These are phyloP conservation scores for Macaria notata DNA, from an alignment of 2,888 invertebrate species.

Conservation along the genomic window DNA sequence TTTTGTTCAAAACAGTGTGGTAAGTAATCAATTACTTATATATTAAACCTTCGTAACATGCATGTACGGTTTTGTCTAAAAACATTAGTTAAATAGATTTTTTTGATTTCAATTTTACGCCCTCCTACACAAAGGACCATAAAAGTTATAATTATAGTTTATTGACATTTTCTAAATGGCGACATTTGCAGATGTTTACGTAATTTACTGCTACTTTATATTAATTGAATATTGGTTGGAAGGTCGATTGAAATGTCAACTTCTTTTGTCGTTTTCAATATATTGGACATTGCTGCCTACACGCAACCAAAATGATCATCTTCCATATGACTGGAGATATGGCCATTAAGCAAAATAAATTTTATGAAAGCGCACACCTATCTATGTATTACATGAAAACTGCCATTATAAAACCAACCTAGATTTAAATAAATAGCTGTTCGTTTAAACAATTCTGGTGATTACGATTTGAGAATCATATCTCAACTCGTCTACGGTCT, in stretches of 20 bases:
- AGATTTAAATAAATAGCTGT: too few species aligned
- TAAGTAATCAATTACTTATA: slow-evolving; percentile 43
- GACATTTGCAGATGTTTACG: slow-evolving; percentile 1
- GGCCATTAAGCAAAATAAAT: too few species aligned
- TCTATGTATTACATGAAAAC: too few species aligned
- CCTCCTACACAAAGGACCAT: neutral
- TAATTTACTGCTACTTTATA: slow-evolving; percentile 1
- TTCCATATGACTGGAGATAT: too few species aligned
- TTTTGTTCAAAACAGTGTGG: slow-evolving; percentile 70
- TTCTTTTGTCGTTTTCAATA: slow-evolving; percentile 6
- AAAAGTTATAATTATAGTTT: neutral
- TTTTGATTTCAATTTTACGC: slow-evolving; percentile 3
- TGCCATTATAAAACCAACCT: too few species aligned
- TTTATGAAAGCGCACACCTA: too few species aligned
- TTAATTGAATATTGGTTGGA: neutral
- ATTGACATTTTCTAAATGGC: neutral
- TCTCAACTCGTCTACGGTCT: too few species aligned
- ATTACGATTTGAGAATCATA: too few species aligned
- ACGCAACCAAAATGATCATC: neutral
- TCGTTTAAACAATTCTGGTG: too few species aligned
- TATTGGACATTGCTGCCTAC: neutral
- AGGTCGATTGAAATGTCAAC: slow-evolving; percentile 1
- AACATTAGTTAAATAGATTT: neutral
- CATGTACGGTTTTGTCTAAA: too few species aligned
- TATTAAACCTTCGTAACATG: too few species aligned